Base-by-base conservation (phyloP, 2,888 invertebrate genomes). In the Anodontia alba region DNA sequence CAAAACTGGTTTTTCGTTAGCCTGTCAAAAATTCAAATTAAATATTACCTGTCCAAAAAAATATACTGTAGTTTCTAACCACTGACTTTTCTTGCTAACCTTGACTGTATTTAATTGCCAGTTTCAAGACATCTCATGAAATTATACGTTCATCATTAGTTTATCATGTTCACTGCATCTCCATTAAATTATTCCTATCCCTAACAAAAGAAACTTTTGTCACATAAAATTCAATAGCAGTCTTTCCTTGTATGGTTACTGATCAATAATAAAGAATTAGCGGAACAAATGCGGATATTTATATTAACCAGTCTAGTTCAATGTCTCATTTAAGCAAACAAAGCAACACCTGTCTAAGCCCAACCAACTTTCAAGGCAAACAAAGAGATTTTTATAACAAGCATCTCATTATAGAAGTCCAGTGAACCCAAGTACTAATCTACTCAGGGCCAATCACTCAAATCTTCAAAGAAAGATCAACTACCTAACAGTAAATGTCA, bases 401-500 rank as follows among this genome's bases (percentile, higher is more conserved):
- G 23, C 23, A 33, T 62, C 33, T 62, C 62, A 33, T 62, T 62
- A 62, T 62, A 8, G 17, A 23, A 62, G 62, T 33, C 62, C 62
- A 62, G 31, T 62, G 62, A 62, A 62, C 62, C 62, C 33, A 33
- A 1, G 1, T 17, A 33, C 33, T 62, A 62, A 62, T 62, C 62
- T 62, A 8, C 62, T 62, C 23, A 62, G 31, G 62, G 17, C 33
- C 62, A 62, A 62, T 62, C 62, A 33, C 62, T 62, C 62, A 62
- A 33, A 62, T 10, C 31, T 62, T 29, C 29, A 54, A 20, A 33
- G 15, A 33, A 33, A 62, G 62, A 62, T 62, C 62, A 62, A 29
- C 62, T 62, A 62, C 62, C 62, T 62, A 33, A 29, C 62, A 33
- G 62, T 62, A 62, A 62, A 62, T 33, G 62, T 62, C 62, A 62